Conservation (phyloP, 2,888 invertebrate species). For the Rhagium mordax region DNA sequence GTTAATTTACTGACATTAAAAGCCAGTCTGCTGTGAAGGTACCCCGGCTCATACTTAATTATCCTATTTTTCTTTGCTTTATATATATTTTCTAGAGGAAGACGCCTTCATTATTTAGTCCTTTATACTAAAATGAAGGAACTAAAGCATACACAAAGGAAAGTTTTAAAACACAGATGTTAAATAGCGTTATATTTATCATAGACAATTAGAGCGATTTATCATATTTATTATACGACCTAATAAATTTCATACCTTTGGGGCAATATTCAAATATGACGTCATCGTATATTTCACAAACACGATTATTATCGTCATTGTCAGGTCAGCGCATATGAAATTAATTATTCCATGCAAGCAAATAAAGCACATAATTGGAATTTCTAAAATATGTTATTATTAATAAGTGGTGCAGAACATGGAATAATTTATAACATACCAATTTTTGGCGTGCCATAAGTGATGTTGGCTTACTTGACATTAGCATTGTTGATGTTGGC, state of each 20-base stretch:
- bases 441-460: too few species aligned
- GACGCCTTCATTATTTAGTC: not conserved
- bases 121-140: not conserved
- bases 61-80: not conserved
- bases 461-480: too few species aligned
- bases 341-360: too few species aligned
- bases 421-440: too few species aligned
- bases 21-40: not conserved
- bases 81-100: not conserved
- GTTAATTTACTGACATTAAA: not conserved
- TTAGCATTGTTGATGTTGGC: too few species aligned
- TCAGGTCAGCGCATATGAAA: too few species aligned
- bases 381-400: too few species aligned
- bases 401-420: too few species aligned
- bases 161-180: not conserved
- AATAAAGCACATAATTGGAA: too few species aligned
- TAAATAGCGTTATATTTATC: not conserved
- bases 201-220: not conserved
- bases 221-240: not conserved
- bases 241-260: not conserved
- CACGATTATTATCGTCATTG: too few species aligned
- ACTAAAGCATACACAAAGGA: not conserved
- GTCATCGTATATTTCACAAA: too few species aligned
- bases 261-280: too few species aligned
- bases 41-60: not conserved